These are phyloP conservation scores for Sminthurides aquaticus DNA, from an alignment of 2,888 invertebrate genomes.

Conservation along the genomic window DNA sequence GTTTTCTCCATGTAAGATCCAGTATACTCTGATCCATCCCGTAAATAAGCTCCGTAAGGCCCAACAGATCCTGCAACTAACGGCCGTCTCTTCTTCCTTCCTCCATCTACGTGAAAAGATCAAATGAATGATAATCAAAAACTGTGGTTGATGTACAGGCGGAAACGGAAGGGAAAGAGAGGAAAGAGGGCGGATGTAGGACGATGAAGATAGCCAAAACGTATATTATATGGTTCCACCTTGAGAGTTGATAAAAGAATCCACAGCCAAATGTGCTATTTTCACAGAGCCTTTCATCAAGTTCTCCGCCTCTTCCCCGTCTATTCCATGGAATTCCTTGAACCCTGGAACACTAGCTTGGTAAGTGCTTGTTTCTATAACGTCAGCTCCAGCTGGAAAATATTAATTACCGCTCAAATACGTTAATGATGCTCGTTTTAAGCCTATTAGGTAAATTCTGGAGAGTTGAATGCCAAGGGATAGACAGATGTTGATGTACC, in stretches of 20 bases:
- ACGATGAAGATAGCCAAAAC: too few species aligned
- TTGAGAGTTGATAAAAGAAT: too few species aligned
- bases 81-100: conserved; percentile 47
- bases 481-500: too few species aligned
- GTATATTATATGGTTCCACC: too few species aligned
- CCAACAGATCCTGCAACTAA: conserved; percentile 82
- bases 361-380: conserved; percentile 82
- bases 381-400: conserved; percentile 70
- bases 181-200: too few species aligned
- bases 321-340: conserved; percentile 62
- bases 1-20: conserved; percentile 69
- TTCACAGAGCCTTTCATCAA: conserved; percentile 67
- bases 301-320: conserved; percentile 59
- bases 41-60: conserved; percentile 82
- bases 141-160: too few species aligned
- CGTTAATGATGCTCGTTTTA: not conserved
- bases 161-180: too few species aligned
- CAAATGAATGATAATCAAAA: conserved; percentile 1
- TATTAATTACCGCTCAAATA: not conserved
- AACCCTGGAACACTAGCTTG: conserved; percentile 76
- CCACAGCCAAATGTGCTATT: conserved; percentile 64
- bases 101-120: too few species aligned
- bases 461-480: too few species aligned
- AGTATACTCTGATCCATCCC: conserved; percentile 89
- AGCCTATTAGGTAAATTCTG: not conserved